phyloP scores from a whole-genome alignment of 1,140 invertebrate genomes.

The Archivesica marissinica region DNA sequence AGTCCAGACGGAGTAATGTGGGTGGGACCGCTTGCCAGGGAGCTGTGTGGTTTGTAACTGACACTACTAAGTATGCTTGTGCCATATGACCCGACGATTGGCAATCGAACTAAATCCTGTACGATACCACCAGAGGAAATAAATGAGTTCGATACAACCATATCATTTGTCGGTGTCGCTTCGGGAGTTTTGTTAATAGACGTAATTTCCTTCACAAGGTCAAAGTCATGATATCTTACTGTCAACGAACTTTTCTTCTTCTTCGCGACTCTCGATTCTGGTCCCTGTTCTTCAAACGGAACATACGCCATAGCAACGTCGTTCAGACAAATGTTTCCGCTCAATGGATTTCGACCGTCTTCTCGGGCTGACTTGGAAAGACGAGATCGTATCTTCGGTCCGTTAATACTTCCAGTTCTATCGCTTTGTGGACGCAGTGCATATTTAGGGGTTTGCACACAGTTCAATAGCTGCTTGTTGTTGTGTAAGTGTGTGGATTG shows the following conservation, averaged over 20 bases:
- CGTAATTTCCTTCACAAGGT: slow-evolving; percentile 48
- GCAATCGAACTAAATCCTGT: background rate
- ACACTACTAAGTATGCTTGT: slow-evolving; percentile 25
- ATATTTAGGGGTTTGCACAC: background rate
- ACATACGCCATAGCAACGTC: background rate
- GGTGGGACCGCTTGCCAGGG: slow-evolving; percentile 27
- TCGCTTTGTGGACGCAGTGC: slow-evolving; percentile 7
- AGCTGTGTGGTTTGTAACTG: slow-evolving; percentile 35
- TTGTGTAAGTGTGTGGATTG: background rate
- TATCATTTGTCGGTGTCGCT: background rate
- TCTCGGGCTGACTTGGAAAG: slow-evolving; percentile 40
- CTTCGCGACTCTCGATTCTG: background rate
- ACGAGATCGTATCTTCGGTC: background rate
- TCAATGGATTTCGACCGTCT: background rate
- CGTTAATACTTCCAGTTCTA: background rate
- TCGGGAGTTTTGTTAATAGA: background rate
- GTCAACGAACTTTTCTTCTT: background rate
- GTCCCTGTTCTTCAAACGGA: slow-evolving; percentile 49
- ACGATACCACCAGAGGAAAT: background rate
- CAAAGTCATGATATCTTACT: slow-evolving; percentile 33
- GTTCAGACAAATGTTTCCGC: slow-evolving; percentile 17
- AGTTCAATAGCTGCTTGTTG: background rate
- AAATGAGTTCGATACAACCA: background rate
- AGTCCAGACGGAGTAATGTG: background rate
- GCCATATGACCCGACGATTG: slow-evolving; percentile 14